These are phyloP conservation scores for Phenganax marumi DNA, from an alignment of 92 coral and sea anemone species.

Conservation along the genomic window DNA sequence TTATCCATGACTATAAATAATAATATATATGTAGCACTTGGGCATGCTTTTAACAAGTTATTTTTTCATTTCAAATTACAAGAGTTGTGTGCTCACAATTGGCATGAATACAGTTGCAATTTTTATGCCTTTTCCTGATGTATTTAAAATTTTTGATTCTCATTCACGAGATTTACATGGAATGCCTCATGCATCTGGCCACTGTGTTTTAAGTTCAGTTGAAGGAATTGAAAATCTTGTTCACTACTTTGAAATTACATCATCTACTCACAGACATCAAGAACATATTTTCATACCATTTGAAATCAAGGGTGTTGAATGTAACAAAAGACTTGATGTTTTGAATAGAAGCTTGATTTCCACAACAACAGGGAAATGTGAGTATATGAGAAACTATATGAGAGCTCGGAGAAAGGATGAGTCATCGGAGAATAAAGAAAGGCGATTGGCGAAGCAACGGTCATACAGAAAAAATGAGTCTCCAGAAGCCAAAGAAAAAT, in stretches of 20 bases:
- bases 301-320: neutral
- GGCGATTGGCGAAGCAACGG: neutral
- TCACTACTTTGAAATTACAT: neutral
- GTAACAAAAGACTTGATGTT: neutral
- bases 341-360: neutral
- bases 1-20: constrained; percentile 24
- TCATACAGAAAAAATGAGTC: neutral
- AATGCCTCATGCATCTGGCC: neutral
- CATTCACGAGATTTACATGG: constrained; percentile 33
- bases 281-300: neutral
- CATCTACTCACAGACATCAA: neutral
- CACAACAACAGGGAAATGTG: too few species aligned
- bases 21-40: constrained; percentile 15
- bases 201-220: constrained; percentile 2
- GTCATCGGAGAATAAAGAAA: neutral
- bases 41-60: constrained; percentile 8
- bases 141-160: constrained; percentile 50
- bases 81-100: constrained; percentile 23
- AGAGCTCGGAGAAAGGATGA: neutral
- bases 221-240: constrained; percentile 3
- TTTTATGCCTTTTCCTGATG: too few species aligned
- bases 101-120: too few species aligned
- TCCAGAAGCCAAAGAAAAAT: constrained; percentile 12
- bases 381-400: too few species aligned
- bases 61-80: constrained; percentile 24